phyloP scores from a whole-genome alignment of 2,113 vertebrate species.

The Marmota monax region DNA sequence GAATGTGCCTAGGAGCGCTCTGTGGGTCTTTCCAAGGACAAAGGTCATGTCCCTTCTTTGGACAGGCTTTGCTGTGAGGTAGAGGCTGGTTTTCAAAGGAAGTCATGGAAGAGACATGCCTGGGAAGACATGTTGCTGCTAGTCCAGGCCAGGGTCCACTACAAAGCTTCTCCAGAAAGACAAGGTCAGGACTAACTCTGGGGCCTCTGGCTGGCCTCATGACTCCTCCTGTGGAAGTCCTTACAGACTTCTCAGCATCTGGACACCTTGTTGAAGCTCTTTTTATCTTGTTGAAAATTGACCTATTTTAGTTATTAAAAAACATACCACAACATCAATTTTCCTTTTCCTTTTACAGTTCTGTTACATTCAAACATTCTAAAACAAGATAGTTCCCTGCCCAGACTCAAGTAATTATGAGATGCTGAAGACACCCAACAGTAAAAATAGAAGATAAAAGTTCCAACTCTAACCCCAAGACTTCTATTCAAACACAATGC shows the following conservation, averaged over 20 bases:
- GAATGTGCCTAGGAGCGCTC: too few species aligned
- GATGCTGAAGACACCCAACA: too few species aligned
- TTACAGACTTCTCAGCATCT: background rate
- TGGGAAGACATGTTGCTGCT: background rate
- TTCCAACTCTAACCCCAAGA: too few species aligned
- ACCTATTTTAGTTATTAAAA: too few species aligned
- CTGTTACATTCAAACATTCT: constrained; percentile 41
- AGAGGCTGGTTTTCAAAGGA: background rate
- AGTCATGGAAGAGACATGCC: background rate
- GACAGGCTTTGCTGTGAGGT: too few species aligned
- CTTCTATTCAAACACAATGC: too few species aligned
- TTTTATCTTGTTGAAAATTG: background rate
- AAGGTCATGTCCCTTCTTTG: too few species aligned
- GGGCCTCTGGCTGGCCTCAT: background rate
- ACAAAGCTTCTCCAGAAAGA: background rate
- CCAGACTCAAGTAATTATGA: too few species aligned
- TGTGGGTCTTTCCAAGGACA: too few species aligned
- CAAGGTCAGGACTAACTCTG: background rate
- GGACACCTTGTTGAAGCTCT: background rate
- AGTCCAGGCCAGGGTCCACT: background rate
- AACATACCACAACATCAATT: background rate
- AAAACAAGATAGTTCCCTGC: background rate
- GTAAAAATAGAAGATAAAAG: too few species aligned
- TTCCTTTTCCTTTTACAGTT: constrained; percentile 75
- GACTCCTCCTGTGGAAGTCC: background rate